These are phyloP conservation scores for Nemotelus nigrinus DNA, from an alignment of 2,888 invertebrate genomes.

Conservation along the genomic window DNA sequence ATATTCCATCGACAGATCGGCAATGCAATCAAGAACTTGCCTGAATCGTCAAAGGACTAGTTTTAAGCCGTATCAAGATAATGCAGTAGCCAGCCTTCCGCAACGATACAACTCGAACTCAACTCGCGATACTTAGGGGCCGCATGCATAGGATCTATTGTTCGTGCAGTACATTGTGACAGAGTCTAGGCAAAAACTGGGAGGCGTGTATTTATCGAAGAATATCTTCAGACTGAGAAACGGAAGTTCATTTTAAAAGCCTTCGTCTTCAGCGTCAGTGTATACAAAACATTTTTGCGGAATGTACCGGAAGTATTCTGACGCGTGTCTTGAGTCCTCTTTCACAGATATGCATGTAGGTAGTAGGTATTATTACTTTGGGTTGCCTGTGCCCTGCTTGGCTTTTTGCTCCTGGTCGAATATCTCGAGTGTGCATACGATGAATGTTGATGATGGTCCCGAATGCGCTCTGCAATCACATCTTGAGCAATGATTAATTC, in stretches of 20 bases:
- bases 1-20: slow-evolving; percentile 27
- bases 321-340: slow-evolving; percentile 55
- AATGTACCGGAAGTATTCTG: slow-evolving; percentile 55
- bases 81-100: slow-evolving; percentile 39
- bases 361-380: slow-evolving; percentile 27
- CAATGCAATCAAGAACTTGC: slow-evolving; percentile 46
- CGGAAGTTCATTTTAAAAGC: slow-evolving; percentile 50
- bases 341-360: slow-evolving; percentile 41
- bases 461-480: slow-evolving; percentile 25
- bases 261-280: slow-evolving; percentile 40
- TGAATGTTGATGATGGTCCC: not conserved
- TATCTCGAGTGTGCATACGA: slow-evolving; percentile 23
- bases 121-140: slow-evolving; percentile 33
- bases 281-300: slow-evolving; percentile 48
- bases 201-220: slow-evolving; percentile 46
- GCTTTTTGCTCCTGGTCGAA: slow-evolving; percentile 42
- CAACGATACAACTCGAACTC: slow-evolving; percentile 2
- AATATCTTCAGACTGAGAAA: slow-evolving; percentile 46
- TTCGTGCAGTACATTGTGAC: slow-evolving; percentile 36
- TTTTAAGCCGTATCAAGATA: slow-evolving; percentile 43
- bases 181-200: slow-evolving; percentile 30
- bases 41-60: slow-evolving; percentile 26
- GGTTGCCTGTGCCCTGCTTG: slow-evolving; percentile 46
- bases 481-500: slow-evolving; percentile 12
- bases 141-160: slow-evolving; percentile 39